Evolutionary conservation across 2,113 vertebrate genomes (phyloP).

Genomic region (Microtus ochrogaster): DNA sequence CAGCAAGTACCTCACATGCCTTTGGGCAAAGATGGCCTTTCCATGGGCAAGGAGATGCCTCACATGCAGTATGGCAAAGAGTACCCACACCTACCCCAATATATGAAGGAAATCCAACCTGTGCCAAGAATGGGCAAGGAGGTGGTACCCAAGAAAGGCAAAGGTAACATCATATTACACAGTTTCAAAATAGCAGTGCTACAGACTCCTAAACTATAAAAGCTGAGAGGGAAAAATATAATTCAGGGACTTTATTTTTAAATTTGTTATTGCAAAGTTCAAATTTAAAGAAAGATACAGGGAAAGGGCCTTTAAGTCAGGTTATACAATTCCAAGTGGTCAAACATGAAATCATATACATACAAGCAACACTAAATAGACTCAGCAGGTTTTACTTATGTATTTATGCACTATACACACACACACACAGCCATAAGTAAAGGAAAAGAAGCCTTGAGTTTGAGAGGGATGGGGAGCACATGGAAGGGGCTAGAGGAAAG

Average conservation of each 20-base stretch:
- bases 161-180: constrained; percentile 88
- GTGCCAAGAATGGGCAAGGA: constrained; percentile 94
- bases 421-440: background rate
- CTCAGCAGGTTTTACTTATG: background rate
- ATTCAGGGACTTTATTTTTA: constrained; percentile 5
- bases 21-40: constrained; percentile 91
- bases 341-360: background rate
- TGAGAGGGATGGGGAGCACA: background rate
- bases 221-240: background rate
- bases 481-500: background rate
- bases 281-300: constrained; percentile 11
- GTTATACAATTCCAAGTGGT: background rate
- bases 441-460: background rate
- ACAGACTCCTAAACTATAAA: background rate
- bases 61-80: constrained; percentile 94
- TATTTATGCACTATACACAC: background rate
- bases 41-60: constrained; percentile 93
- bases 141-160: constrained; percentile 91
- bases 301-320: background rate
- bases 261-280: background rate
- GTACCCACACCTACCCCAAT: constrained; percentile 92
- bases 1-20: constrained; percentile 94
- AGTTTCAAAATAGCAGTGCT: background rate
- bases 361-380: background rate
- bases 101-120: constrained; percentile 94